Percentiles rank a stretch among this genome's conserved stretches.
Evolutionary conservation across 2,888 invertebrate genomes (phyloP).

Genomic region (Eilema sororculum): DNA sequence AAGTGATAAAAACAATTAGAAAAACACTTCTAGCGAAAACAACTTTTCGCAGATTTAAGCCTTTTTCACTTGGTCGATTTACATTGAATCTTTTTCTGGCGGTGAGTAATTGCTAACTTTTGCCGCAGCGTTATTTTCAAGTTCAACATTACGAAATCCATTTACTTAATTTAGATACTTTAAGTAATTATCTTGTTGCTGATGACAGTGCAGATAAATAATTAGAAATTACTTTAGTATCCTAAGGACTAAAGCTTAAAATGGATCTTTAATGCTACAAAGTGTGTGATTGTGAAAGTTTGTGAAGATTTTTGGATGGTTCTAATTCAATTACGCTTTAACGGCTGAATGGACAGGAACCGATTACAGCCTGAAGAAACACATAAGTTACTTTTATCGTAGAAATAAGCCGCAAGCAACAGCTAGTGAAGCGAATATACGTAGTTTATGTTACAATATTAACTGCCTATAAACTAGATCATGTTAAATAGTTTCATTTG

Average conservation of each 20-base stretch:
- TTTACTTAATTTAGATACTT: not conserved
- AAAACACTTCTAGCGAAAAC: slow-evolving; percentile 48
- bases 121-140: slow-evolving; percentile 8
- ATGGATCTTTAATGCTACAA: no score
- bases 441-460: not conserved
- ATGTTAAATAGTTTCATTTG: not conserved
- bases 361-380: not conserved
- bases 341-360: not conserved
- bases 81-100: slow-evolving; percentile 34
- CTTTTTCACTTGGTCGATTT: slow-evolving; percentile 46
- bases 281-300: no score
- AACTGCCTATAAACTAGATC: not conserved
- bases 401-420: no score
- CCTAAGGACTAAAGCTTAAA: no score
- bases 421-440: not conserved
- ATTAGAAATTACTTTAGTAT: not conserved
- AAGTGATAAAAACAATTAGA: slow-evolving; percentile 51
- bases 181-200: not conserved
- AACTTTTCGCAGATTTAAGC: slow-evolving; percentile 47
- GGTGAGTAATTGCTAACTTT: slow-evolving; percentile 26
- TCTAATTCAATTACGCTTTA: not conserved
- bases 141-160: slow-evolving; percentile 2
- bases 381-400: no score
- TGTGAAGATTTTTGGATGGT: no score
- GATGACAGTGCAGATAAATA: not conserved